Evolutionary conservation across 2,888 invertebrate genomes (phyloP).

Genomic region (Yponomeuta evonymella): DNA sequence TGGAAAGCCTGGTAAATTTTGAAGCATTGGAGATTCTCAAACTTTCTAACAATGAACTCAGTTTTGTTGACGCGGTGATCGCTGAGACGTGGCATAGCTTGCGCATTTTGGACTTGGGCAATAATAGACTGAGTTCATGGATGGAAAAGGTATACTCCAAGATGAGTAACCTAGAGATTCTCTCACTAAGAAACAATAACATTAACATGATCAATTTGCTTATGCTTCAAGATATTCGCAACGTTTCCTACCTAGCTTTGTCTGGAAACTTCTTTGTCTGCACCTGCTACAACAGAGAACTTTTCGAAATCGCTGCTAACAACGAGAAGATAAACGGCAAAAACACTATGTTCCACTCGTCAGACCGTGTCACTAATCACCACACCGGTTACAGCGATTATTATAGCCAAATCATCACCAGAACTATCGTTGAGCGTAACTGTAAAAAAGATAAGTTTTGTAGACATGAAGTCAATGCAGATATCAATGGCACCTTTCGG

Average conservation of each 20-base stretch:
- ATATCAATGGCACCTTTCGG: conserved; percentile 34
- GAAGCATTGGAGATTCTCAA: conserved; percentile 59
- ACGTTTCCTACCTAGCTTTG: conserved; percentile 64
- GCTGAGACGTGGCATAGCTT: conserved; percentile 52
- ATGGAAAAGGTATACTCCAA: conserved; percentile 48
- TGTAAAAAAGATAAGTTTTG: conserved; percentile 24
- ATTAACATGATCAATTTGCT: conserved; percentile 72
- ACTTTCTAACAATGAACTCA: conserved; percentile 71
- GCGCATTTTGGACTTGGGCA: conserved; percentile 65
- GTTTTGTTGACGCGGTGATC: conserved; percentile 34
- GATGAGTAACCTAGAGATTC: conserved; percentile 51
- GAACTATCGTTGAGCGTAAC: conserved; percentile 25
- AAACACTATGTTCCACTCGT: background rate
- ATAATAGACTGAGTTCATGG: conserved; percentile 76
- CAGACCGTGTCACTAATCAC: conserved; percentile 20
- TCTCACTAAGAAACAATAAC: conserved; percentile 71
- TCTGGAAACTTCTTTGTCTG: conserved; percentile 78
- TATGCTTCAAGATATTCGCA: conserved; percentile 73
- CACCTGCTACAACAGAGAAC: conserved; percentile 71
- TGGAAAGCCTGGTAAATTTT: conserved; percentile 53
- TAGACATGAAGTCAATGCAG: conserved; percentile 23
- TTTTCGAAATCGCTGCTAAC: conserved; percentile 55
- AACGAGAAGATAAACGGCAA: background rate
- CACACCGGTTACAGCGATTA: conserved; percentile 40
- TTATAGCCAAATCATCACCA: conserved; percentile 32